Base-by-base conservation (phyloP, 2,797 vertebrate species). In the Sebastes hubbsi region DNA sequence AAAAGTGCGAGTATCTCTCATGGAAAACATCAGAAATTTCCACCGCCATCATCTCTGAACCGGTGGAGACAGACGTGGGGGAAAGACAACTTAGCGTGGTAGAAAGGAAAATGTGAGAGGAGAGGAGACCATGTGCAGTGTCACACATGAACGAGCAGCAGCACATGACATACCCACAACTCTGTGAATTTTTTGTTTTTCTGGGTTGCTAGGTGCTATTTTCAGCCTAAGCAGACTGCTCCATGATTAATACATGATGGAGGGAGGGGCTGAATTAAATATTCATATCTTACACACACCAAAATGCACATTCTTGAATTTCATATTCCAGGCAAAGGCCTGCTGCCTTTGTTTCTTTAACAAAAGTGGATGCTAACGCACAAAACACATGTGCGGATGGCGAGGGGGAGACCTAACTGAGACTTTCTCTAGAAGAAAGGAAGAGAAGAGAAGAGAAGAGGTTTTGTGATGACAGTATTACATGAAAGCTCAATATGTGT, bases 181-280 rank as follows among this genome's bases (percentile, higher is more conserved):
- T 85, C 84, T 75, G 82, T 80, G 67, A 78, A 80, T 87, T 85
- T 89, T 91, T 89, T 92, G 90, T 91, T 90, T 95, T 93, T 93
- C 91, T 92, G 92, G 92, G 87, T 91, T 94, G 88, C 84, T 85
- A 87, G 64, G 83, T 42, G 72, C 93, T 95, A 95, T 95, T 96
- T 95, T 92, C 87, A 95, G 92, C 89, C 78, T 6, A 56, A 89
- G 87, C 94, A 95, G 94, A 95, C 93, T 90, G 92, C 67, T 78
- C 85, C 80, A 95, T 95, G 92, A 95, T 94, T 95, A 95, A 96
- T 94, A 94, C 92, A 95, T 95, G 92, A 91, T 32, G 59, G 86
- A 90, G 85, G 90, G 90, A 80, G 88, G 88, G 87, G 79, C 74
- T 22, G 71, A 91, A 94, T 95, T 78, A 95, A 95, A 94, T 90